Percentiles rank a stretch among this genome's conserved stretches.
Evolutionary conservation across 2,888 invertebrate genomes (phyloP).

Genomic region (Charanyca ferruginea): DNA sequence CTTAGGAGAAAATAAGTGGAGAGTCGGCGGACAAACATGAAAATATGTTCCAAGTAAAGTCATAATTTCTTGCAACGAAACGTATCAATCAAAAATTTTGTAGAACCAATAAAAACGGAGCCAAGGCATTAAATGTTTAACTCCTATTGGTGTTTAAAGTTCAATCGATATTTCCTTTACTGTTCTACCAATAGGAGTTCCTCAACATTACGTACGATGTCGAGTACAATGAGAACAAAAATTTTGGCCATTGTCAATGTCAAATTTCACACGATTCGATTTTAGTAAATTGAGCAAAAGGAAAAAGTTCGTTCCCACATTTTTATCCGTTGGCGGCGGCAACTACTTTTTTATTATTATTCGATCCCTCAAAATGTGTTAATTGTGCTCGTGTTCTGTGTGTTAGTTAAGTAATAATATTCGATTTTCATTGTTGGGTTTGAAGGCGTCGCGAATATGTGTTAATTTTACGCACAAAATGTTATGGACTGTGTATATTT

Average conservation of each 20-base stretch:
- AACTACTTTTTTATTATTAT: constrained; percentile 66
- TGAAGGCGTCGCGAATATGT: constrained; percentile 79
- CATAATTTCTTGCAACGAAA: constrained; percentile 61
- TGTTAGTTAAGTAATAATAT: constrained; percentile 63
- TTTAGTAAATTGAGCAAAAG: constrained; percentile 72
- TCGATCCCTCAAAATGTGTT: constrained; percentile 71
- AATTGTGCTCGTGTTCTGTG: constrained; percentile 70
- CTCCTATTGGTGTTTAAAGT: constrained; percentile 74
- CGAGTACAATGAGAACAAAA: constrained; percentile 58
- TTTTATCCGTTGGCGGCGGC: constrained; percentile 68
- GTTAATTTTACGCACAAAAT: constrained; percentile 88
- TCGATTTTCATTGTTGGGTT: constrained; percentile 65
- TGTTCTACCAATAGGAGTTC: constrained; percentile 71
- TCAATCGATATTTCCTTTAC: constrained; percentile 61
- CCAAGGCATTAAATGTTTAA: constrained; percentile 80
- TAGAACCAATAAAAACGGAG: constrained; percentile 71
- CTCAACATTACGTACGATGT: neutral
- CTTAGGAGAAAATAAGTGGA: accelerated
- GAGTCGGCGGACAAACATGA: too few species aligned
- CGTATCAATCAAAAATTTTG: constrained; percentile 32
- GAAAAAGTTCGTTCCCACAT: constrained; percentile 70
- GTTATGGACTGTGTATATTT: constrained; percentile 87
- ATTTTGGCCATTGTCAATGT: constrained; percentile 72
- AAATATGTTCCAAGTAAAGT: neutral
- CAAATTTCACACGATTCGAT: constrained; percentile 70